Base-by-base conservation (phyloP, 1,140 invertebrate species). In the Bradynema listronoti region DNA sequence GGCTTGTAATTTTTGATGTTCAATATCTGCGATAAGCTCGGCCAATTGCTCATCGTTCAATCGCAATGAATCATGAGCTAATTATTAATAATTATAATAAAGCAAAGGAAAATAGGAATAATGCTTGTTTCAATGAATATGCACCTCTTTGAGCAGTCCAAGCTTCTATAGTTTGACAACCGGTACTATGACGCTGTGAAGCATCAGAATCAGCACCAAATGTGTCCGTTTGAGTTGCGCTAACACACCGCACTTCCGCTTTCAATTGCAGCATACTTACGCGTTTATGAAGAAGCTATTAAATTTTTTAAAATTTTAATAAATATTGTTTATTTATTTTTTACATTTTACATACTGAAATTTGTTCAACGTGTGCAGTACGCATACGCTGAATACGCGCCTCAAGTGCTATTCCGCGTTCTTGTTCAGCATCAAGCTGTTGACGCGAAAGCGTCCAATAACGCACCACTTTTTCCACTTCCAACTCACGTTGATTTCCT, bases 21-120 rank as follows among this genome's bases (percentile, higher is more conserved):
- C 65, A 36, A 69, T 68, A 22, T 69, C 64, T 7, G 66, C 14
- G 60, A 65, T 65, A 4, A 65, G 29, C 22, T 68, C 51, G 19
- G 43, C 62, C 32, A 65, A 25, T 32, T 65, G 54, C 19, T 71
- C 58, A 52, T 65, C 62, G 29, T 65, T 27, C 24, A n/a, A 29
- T n/a, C 45, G 58, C 9, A 61, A n/a, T 9, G 57, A 24, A 3
- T 61, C 59, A 45, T 61, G 58, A 22, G 45, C 59, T 58, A 39
- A 39, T 39, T 39, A 11, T 39, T 39, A 11, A 11, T 19, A 11
- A 11, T 11, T 39, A 39, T 11, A 39, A 19, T 11, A 39, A 39
- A 39, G 11, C 36, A 39, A 39, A 39, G 36, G 36, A 19, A 19
- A 39, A 39, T 39, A 49, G 11, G 11, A n/a, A 55, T 25, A 19